Base-by-base conservation (phyloP, 1,140 invertebrate genomes). In the Zeugodacus cucurbitae region DNA sequence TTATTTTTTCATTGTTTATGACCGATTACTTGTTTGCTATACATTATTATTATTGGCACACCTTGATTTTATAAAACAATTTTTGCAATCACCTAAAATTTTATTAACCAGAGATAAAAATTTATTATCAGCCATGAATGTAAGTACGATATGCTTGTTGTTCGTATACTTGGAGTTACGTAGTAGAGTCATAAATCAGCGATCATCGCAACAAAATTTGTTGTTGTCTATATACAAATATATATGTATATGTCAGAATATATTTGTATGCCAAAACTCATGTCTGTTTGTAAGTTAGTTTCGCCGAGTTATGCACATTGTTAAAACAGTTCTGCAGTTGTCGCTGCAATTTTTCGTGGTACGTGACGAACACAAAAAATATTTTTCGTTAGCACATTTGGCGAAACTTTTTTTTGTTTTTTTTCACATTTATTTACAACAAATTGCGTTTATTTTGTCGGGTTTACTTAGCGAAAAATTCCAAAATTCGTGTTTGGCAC, bases 331-430 rank as follows among this genome's bases (percentile, higher is more conserved):
- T 70, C 26, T 70, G 64, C 6, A 44, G 37, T 41, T 74, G 70
- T 44, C 70, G 44, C 37, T 74, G 70, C 29, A 67, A 17, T 67
- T 67, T 67, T 67, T 62, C n/a, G 29, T 37, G n/a, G 14, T 74
- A 74, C 70, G 70, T 74, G 70, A 74, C 37, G 34, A 34, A 74
- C 70, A 74, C 70, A 44, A 74, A 41, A 54, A 44, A 74, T 29
- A 41, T 41, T 74, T 74, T 74, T 37, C 20, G 37, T 74, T 41
- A 41, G 34, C 20, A 74, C 34, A 74, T 74, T 74, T 74, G 41
- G 37, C 10, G 5, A 37, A 74, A 41, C 34, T 67, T 67, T 67
- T 67, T 67, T 29, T 67, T 6, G 48, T 3, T n/a, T 17, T 62
- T 62, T 62, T 62, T 26, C 4, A 26, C 4, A n/a, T 62, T 26